Evolutionary conservation across 2,888 invertebrate species (phyloP), one percentile per base, ranked within the genome.

Genomic region (Diarsia dahlii): DNA sequence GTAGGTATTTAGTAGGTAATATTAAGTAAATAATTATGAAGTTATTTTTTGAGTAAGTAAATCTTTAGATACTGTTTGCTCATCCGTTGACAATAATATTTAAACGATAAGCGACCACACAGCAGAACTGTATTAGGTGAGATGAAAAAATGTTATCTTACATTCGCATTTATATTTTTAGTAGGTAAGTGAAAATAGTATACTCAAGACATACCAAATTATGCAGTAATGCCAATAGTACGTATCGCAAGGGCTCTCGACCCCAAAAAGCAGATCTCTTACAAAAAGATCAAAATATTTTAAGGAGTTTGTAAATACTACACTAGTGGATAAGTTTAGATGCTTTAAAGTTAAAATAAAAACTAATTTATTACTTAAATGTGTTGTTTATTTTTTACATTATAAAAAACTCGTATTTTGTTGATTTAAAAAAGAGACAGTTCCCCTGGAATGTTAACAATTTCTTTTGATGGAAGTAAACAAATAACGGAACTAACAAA

Each of bases 251-350:
- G 48, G 73, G 58, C 67, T 64, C 56, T 66, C 60, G 18, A 48
- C 58, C 70, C 69, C 69, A 67, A 70, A 81, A 81, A 72, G 54
- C 46, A 56, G 83, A 83, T 83, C 73, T 82, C 79, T 54, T 46
- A 74, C 28, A 71, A 70, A 76, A 74, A 58, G 70, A 78, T 75
- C 72, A 75, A 20, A 50, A 62, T 73, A 75, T 62, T 60, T 71
- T 76, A 80, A 80, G 64, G 58, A 68, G 64, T 66, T 81, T 88
- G 87, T 88, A 88, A 85, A 87, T 87, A 87, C 74, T 39, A 72
- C 56, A 69, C 52, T 81, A 85, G 72, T 71, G 28, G 20, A 46
- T 80, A 84, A 80, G 74, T 62, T 65, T 76, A 82, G 81, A 76
- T 62, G 60, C 34, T 76, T 71, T 74, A 81, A 74, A 13, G 45